Evolutionary conservation across 1,140 invertebrate species (phyloP).

Genomic region (Lucilia sericata): DNA sequence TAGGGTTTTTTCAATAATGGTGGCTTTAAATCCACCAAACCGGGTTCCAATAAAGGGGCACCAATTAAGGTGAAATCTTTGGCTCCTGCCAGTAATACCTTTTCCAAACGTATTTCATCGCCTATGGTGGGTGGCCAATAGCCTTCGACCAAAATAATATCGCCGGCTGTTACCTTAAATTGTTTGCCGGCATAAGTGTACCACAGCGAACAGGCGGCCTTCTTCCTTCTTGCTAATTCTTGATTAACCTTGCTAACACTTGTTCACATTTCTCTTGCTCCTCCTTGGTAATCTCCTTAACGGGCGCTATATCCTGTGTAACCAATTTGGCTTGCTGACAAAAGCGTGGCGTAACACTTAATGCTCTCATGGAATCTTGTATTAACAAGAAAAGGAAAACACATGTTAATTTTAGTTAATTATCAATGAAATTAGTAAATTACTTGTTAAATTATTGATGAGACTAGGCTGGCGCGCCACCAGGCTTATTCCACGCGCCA

Average conservation of each 20-base stretch:
- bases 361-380: slow-evolving; percentile 56
- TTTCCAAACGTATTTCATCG: slow-evolving; percentile 87
- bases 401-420: background rate
- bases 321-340: slow-evolving; percentile 56
- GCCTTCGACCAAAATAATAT: slow-evolving; percentile 85
- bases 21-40: slow-evolving; percentile 83
- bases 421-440: background rate
- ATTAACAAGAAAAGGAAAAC: background rate
- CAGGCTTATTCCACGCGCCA: slow-evolving; percentile 32
- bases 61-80: slow-evolving; percentile 89
- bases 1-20: slow-evolving; percentile 90
- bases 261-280: slow-evolving; percentile 61
- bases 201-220: slow-evolving; percentile 87
- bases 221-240: slow-evolving; percentile 71
- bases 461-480: slow-evolving; percentile 33
- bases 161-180: slow-evolving; percentile 87
- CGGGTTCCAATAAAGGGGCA: slow-evolving; percentile 80
- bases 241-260: slow-evolving; percentile 72
- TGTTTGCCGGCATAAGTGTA: slow-evolving; percentile 86
- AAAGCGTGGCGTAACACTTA: slow-evolving; percentile 55
- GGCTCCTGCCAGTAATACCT: slow-evolving; percentile 86
- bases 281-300: slow-evolving; percentile 31
- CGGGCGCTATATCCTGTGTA: slow-evolving; percentile 42
- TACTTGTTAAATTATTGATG: slow-evolving; percentile 46
- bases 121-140: slow-evolving; percentile 87